These are phyloP conservation scores for Capitulum mitella DNA, from an alignment of 2,888 invertebrate genomes.

Conservation along the genomic window DNA sequence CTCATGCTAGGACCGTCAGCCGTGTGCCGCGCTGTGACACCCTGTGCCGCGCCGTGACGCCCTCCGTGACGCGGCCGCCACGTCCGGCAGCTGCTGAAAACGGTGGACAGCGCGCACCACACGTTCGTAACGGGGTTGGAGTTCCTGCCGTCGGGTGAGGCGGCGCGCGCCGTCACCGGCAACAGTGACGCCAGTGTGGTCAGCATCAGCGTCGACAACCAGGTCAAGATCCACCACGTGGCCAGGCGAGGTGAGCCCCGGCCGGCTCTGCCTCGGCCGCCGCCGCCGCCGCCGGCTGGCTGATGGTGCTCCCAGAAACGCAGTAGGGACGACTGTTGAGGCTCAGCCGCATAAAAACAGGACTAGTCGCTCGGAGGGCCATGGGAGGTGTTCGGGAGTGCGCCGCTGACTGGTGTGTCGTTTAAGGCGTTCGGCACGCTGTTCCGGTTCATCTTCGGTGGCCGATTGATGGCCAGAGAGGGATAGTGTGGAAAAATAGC, in stretches of 20 bases:
- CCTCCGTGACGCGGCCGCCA: too few relatives aligned
- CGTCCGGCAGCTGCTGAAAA: constrained; percentile 78
- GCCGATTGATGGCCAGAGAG: too few relatives aligned
- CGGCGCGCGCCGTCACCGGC: constrained; percentile 36
- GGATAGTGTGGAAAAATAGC: too few relatives aligned
- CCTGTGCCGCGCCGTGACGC: too few relatives aligned
- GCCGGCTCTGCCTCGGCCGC: not conserved
- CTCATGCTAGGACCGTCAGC: too few relatives aligned
- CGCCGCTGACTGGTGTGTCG: not conserved
- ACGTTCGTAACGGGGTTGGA: constrained; percentile 96
- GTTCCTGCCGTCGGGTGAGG: constrained; percentile 61
- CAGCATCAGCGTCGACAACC: constrained; percentile 93
- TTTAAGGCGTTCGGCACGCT: not conserved
- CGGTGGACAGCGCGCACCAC: constrained; percentile 76
- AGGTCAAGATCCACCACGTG: constrained; percentile 79
- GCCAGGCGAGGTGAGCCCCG: constrained; percentile 63
- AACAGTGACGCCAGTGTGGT: constrained; percentile 70
- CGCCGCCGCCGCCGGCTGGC: not conserved
- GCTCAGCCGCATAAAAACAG: not conserved
- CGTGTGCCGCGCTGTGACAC: too few relatives aligned
- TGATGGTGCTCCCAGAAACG: too few relatives aligned
- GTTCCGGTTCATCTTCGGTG: too few relatives aligned
- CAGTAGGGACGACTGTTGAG: too few relatives aligned
- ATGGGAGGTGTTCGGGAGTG: not conserved
- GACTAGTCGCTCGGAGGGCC: not conserved